Percentiles rank a stretch among this genome's conserved stretches.
Conservation (phyloP, 1,140 invertebrate species). For the Diachasmimorpha longicaudata region DNA sequence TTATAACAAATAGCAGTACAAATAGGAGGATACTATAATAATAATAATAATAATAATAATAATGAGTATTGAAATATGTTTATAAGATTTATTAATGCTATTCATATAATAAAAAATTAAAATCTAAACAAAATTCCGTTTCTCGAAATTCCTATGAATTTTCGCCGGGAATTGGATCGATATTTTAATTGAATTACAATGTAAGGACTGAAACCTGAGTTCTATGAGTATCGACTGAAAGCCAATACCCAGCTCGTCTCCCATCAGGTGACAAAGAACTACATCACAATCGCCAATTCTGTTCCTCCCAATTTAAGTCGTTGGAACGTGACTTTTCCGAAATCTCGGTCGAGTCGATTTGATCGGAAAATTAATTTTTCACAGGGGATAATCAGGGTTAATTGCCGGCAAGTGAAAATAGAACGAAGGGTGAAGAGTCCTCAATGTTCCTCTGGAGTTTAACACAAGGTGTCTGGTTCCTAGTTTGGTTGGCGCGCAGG, state of each 20-base stretch:
- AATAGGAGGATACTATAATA: too few species aligned
- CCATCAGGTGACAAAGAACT: background rate
- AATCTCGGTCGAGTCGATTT: background rate
- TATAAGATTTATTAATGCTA: too few species aligned
- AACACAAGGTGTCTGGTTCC: background rate
- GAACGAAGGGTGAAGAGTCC: background rate
- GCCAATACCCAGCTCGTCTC: background rate
- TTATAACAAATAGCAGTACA: too few species aligned
- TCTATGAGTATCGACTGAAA: constrained; percentile 12
- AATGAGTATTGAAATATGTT: too few species aligned
- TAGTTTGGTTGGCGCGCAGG: constrained; percentile 11
- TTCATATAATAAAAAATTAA: too few species aligned
- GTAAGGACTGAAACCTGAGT: background rate
- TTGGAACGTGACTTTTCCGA: background rate
- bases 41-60: too few species aligned
- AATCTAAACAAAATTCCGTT: background rate
- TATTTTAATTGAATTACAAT: constrained; percentile 26
- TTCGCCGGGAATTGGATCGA: background rate
- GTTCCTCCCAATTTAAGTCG: too few species aligned
- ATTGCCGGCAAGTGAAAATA: background rate
- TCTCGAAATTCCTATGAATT: background rate
- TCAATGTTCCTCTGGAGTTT: background rate
- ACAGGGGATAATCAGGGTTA: background rate
- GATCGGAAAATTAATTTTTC: background rate
- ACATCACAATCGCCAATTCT: background rate